A percentile compares a stretch with the other conserved stretches of the same genome.
Evolutionary conservation across 2,888 invertebrate species (phyloP).

Genomic region (Dyspetes luteomarginatus): DNA sequence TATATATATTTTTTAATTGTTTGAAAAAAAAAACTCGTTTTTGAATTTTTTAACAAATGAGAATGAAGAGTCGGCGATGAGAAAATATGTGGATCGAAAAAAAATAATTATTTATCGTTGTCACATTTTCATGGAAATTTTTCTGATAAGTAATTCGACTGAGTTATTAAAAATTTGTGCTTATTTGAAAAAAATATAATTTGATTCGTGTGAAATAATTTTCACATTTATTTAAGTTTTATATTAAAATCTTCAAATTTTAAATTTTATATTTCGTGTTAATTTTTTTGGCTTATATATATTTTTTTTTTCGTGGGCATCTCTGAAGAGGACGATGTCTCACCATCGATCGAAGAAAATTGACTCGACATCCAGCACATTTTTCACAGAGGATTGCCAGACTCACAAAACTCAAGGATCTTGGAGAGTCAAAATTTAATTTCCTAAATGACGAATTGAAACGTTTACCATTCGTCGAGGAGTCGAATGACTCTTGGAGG

Average conservation of each 20-base stretch:
- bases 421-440: conserved; percentile 27
- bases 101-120: too few species aligned
- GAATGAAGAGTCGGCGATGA: too few species aligned
- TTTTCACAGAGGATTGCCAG: conserved; percentile 44
- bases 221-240: too few species aligned
- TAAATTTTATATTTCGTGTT: neutral
- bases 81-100: too few species aligned
- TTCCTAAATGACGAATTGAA: conserved; percentile 48
- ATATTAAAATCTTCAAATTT: too few species aligned
- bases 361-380: conserved; percentile 40
- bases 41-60: too few species aligned
- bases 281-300: neutral
- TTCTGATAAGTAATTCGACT: too few species aligned
- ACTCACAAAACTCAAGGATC: conserved; percentile 56
- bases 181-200: too few species aligned
- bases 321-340: neutral
- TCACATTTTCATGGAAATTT: too few species aligned
- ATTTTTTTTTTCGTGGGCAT: neutral
- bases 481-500: conserved; percentile 61
- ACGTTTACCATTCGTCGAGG: conserved; percentile 42
- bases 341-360: neutral
- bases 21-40: too few species aligned
- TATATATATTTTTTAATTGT: neutral
- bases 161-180: too few species aligned
- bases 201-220: too few species aligned